Conservation (phyloP, 2,797 vertebrate genomes). For the Mycteria americana region DNA sequence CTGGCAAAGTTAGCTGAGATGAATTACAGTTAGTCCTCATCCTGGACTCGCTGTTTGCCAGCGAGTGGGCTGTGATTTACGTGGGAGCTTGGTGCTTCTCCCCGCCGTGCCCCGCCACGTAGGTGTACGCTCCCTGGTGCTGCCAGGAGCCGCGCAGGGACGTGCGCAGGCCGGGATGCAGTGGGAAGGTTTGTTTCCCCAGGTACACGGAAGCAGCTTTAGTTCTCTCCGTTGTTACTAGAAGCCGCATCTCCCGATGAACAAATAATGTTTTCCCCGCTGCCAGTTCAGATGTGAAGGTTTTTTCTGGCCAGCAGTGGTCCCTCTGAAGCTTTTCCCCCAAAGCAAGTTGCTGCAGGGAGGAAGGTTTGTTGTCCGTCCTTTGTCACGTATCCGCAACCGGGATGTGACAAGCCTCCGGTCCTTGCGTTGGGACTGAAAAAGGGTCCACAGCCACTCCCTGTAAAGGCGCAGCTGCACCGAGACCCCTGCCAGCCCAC, state of each 20-base stretch:
- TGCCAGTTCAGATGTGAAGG: accelerated
- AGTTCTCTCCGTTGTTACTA: background rate
- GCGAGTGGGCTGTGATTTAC: background rate
- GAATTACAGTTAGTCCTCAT: background rate
- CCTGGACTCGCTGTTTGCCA: background rate
- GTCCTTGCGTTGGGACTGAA: background rate
- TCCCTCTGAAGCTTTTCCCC: background rate
- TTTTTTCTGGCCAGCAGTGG: background rate
- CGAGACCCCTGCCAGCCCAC: background rate
- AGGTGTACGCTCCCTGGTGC: accelerated
- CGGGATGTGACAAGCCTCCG: background rate
- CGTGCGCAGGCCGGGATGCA: background rate
- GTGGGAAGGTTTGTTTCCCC: background rate
- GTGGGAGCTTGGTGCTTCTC: background rate
- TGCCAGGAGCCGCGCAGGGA: background rate
- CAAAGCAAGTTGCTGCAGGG: background rate
- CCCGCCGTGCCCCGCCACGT: background rate
- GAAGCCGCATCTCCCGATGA: background rate
- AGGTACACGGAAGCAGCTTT: background rate
- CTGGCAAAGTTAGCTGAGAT: background rate
- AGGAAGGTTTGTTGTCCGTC: background rate
- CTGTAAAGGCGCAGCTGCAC: background rate
- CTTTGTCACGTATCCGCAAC: accelerated
- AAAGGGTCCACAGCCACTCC: background rate
- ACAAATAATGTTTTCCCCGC: accelerated